Percentiles rank a stretch among this genome's conserved stretches.
phyloP scores from a whole-genome alignment of 2,797 vertebrate genomes.

The Anabacerthia variegaticeps region DNA sequence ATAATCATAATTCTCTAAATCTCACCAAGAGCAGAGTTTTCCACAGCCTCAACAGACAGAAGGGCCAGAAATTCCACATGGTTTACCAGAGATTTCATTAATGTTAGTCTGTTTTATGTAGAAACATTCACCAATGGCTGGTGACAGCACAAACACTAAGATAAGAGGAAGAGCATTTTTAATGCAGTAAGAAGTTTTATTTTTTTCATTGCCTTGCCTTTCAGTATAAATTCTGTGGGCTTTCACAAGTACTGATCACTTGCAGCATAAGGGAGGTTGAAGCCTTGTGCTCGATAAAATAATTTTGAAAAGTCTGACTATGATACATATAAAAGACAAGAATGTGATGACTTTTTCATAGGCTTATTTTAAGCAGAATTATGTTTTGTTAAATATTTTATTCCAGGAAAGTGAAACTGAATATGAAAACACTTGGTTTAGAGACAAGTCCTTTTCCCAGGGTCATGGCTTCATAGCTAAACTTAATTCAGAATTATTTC shows the following conservation, averaged over 20 bases:
- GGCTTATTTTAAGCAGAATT: constrained; percentile 53
- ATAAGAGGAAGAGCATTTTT: not conserved
- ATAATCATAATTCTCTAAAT: not conserved
- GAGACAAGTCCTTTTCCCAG: not conserved
- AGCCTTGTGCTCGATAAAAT: constrained; percentile 6
- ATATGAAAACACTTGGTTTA: constrained; percentile 39
- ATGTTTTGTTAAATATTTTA: constrained; percentile 56
- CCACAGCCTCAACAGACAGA: not conserved
- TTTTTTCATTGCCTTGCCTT: constrained; percentile 8
- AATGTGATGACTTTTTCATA: constrained; percentile 28
- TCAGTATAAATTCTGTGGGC: not conserved
- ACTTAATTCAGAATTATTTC: constrained; percentile 24
- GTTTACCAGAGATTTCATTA: constrained; percentile 31
- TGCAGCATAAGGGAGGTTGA: not conserved
- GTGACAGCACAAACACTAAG: constrained; percentile 25
- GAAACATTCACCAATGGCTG: constrained; percentile 9
- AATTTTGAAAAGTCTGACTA: constrained; percentile 22
- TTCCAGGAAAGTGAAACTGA: constrained; percentile 34
- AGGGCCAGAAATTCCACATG: constrained; percentile 14
- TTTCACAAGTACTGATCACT: constrained; percentile 27
- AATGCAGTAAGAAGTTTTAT: not conserved
- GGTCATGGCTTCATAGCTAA: not conserved
- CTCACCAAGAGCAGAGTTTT: not conserved
- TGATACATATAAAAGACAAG: constrained; percentile 16
- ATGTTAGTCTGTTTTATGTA: not conserved